Evolutionary conservation across 2,888 invertebrate genomes (phyloP), one percentile per base, ranked within the genome.

Genomic region (Cephus sareptanus): DNA sequence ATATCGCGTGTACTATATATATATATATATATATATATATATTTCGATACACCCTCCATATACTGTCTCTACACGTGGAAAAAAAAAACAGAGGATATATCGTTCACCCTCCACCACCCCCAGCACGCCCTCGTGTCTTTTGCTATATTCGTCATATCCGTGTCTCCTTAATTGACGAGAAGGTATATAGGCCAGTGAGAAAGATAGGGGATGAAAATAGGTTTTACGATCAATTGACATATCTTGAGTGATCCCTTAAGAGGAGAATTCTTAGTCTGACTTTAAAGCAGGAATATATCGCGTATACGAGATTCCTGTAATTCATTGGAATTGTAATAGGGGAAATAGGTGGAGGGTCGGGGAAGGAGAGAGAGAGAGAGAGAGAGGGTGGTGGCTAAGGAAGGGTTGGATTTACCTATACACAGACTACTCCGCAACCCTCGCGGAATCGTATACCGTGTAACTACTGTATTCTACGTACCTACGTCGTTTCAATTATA

Each of bases 401-500:
- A 75, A 69, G 69, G 34, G 30, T 75, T 30, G 31, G 75, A 75
- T 13, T 73, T 73, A 71, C 31, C 56, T 76, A 73, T 73, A 73
- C n/a, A 2, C 15, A 23, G 15, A 40, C 40, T 56, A 56, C 23
- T 23, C 23, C 56, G 56, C 23, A 56, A 56, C 56, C 56, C 56
- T 56, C 35, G 34, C 23, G 74, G 12, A 37, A 35, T 81, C 82
- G 76, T 81, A 81, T 73, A 79, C 75, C 75, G 77, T 78, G 56
- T 56, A 56, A 56, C 56, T 56, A 78, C 76, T 73, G 56, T 73
- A 74, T 79, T 81, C 82, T 56, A 79, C 86, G 81, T 83, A 89
- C 89, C 90, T 90, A 90, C 89, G 86, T 85, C 89, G 90, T 89
- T 90, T 90, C 89, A 90, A 90, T 90, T 90, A 90, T 73, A 86